Base-by-base conservation (phyloP, 2,888 invertebrate genomes). In the Lasioglossum morio region DNA sequence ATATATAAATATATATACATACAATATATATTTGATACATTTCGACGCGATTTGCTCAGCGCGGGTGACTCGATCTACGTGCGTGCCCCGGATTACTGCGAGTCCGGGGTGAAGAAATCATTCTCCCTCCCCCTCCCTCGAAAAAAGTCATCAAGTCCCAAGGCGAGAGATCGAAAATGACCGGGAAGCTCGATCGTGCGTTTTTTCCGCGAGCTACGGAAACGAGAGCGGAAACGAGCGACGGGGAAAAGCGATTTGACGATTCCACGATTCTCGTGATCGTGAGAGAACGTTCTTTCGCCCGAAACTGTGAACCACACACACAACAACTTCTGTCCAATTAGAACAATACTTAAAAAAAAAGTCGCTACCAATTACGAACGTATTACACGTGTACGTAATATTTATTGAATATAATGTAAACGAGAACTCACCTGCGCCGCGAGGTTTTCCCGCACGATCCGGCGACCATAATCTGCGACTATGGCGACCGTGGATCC, bases 271-370 rank as follows among this genome's bases (percentile, higher is more conserved):
- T 85, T 79, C 78, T 77, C 63, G 37, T 75, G 84, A 82, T 80
- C 81, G 86, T 70, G 76, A 66, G 48, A 76, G 27, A 27, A 77
- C 70, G 79, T 78, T 86, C 89, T 86, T 46, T 90, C 84, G 85
- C 85, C 87, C 84, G 84, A n/a, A 88, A 84, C 88, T 85, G 84
- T 87, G 88, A 86, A 89, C 79, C 66, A 53, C 85, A 30, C 72
- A 77, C 76, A 76, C 63, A 53, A 73, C 92, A 92, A 93, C 93
- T 94, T 93, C 94, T 94, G 94, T 94, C 94, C 94, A 94, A 93
- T 93, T 94, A 94, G 93, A 94, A 94, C 94, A 94, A 94, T 94
- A 94, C 93, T 92, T 92, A n/a, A 70, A 37, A 34, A 66, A 66
- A 34, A 66, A 30, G 16, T 91, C 92, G 91, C 91, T 92, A 94